These are phyloP conservation scores for Ormia ochracea DNA, from an alignment of 2,888 invertebrate species.

Conservation along the genomic window DNA sequence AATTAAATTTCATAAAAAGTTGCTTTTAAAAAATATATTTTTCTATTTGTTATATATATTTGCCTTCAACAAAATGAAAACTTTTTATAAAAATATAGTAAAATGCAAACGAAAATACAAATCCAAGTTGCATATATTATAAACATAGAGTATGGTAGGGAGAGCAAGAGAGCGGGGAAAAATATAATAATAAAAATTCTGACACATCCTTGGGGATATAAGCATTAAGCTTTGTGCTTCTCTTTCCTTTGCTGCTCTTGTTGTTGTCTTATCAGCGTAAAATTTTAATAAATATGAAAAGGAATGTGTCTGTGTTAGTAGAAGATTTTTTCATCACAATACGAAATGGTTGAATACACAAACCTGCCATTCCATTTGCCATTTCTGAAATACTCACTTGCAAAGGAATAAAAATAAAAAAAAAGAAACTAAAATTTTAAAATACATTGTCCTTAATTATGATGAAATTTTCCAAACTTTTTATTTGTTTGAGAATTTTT, in stretches of 20 bases:
- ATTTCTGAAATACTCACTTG: too few species aligned
- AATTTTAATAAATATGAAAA: slow-evolving; percentile 19
- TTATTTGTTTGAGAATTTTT: too few species aligned
- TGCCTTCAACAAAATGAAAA: background rate
- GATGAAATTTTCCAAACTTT: too few species aligned
- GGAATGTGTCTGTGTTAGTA: slow-evolving; percentile 1
- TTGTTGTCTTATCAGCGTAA: slow-evolving; percentile 36
- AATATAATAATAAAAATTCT: slow-evolving; percentile 12
- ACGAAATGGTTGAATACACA: too few species aligned
- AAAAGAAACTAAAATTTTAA: too few species aligned
- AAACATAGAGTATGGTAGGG: too few species aligned
- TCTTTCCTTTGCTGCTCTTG: background rate
- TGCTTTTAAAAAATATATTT: background rate
- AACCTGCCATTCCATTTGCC: too few species aligned
- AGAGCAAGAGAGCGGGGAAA: too few species aligned
- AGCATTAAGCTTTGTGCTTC: slow-evolving; percentile 40
- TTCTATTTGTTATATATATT: slow-evolving; percentile 3
- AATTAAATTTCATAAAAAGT: background rate
- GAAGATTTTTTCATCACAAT: background rate
- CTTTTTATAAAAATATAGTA: background rate
- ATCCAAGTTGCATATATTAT: background rate
- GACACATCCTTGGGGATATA: slow-evolving; percentile 52
- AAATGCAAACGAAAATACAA: background rate
- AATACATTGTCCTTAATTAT: too few species aligned
- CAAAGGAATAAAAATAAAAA: too few species aligned